phyloP scores from a whole-genome alignment of 37 sponge, comb jelly and placozoan genomes.

The Spongilla lacustris region DNA sequence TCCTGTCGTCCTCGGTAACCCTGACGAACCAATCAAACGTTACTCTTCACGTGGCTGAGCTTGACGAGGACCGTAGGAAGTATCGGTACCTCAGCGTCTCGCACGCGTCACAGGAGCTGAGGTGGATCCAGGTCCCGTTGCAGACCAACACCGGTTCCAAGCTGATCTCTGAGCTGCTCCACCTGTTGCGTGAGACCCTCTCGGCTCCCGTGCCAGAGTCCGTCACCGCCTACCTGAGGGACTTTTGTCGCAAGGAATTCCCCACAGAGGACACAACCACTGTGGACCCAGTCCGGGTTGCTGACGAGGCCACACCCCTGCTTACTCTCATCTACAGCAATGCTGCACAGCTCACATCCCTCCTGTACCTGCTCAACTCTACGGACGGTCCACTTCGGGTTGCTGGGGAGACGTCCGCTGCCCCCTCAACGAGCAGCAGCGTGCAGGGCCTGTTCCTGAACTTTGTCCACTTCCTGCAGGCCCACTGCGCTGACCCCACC shows the following conservation, averaged over 20 bases:
- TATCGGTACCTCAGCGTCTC: background rate
- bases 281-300: background rate
- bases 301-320: background rate
- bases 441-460: background rate
- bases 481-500: conserved; percentile 33
- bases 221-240: background rate
- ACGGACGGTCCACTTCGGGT: background rate
- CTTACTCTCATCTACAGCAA: conserved; percentile 30
- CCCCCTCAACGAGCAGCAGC: too few species aligned
- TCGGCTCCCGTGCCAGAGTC: background rate
- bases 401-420: too few species aligned
- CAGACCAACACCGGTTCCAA: background rate
- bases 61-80: conserved; percentile 36
- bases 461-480: conserved; percentile 31
- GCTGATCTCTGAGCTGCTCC: conserved; percentile 11
- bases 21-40: conserved; percentile 4
- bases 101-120: background rate
- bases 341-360: background rate
- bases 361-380: conserved; percentile 30
- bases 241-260: conserved; percentile 2
- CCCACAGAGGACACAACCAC: background rate
- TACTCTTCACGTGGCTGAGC: conserved; percentile 31
- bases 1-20: background rate
- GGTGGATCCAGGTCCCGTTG: conserved; percentile 10
- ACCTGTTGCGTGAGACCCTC: conserved; percentile 18